phyloP scores from a whole-genome alignment of 35 echinoderm and acorn worm species.

The Holothuria glaberrima region DNA sequence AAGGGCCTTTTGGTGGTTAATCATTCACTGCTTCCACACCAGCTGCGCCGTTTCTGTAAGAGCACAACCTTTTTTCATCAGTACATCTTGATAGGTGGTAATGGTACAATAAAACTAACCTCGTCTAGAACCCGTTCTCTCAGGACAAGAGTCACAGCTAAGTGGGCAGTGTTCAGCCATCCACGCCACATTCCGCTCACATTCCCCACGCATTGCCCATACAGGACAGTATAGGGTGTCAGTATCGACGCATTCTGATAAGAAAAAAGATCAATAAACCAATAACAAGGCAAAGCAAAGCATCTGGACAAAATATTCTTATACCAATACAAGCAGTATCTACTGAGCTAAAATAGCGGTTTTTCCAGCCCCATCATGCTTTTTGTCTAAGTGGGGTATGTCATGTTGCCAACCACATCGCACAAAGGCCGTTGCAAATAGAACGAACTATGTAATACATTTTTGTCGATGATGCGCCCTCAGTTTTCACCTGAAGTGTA shows the following conservation, averaged over 20 bases:
- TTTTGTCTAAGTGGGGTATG: too few species aligned
- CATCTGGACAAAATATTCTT: too few species aligned
- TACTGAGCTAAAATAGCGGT: too few species aligned
- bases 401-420: too few species aligned
- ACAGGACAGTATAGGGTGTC: constrained; percentile 45
- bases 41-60: neutral
- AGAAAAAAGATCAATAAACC: neutral
- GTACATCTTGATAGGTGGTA: neutral
- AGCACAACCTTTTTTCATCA: neutral
- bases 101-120: neutral
- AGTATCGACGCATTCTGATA: constrained; percentile 26
- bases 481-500: too few species aligned
- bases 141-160: constrained; percentile 48
- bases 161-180: constrained; percentile 55
- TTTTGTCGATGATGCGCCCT: too few species aligned
- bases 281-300: too few species aligned
- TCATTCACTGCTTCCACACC: neutral
- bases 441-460: too few species aligned
- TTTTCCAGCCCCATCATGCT: too few species aligned
- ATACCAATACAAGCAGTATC: too few species aligned
- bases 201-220: constrained; percentile 60
- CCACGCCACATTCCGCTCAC: constrained; percentile 41
- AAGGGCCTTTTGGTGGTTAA: too few species aligned
- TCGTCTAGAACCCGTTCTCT: neutral
- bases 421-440: too few species aligned